These are phyloP conservation scores for Crotophaga sulcirostris DNA, from an alignment of 2,113 vertebrate genomes.

Conservation along the genomic window DNA sequence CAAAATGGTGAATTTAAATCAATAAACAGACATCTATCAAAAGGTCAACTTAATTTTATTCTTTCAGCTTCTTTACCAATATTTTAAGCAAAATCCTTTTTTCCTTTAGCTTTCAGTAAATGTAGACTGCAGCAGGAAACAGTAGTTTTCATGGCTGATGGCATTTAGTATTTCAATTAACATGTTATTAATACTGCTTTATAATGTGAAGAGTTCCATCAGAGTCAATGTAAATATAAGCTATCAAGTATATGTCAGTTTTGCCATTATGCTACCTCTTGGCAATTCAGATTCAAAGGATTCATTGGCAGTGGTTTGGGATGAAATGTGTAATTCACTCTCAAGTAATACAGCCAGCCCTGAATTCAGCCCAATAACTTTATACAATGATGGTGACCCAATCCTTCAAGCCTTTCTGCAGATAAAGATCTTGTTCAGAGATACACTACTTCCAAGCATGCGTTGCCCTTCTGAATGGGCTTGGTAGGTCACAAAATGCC, in stretches of 20 bases:
- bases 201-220: constrained; percentile 38
- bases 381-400: fast-evolving
- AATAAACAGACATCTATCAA: constrained; percentile 80
- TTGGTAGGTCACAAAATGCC: neutral
- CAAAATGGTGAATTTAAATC: constrained; percentile 78
- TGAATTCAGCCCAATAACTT: fast-evolving
- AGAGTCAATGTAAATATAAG: constrained; percentile 61
- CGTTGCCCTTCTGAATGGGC: fast-evolving
- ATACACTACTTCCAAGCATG: fast-evolving
- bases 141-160: neutral
- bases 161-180: constrained; percentile 46
- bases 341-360: neutral
- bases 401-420: neutral
- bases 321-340: neutral
- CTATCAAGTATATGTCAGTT: constrained; percentile 45
- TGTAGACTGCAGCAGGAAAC: neutral
- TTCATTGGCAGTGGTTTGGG: neutral
- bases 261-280: neutral
- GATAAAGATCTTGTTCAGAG: neutral
- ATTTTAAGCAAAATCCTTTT: constrained; percentile 63
- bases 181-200: constrained; percentile 29
- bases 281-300: constrained; percentile 21
- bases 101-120: constrained; percentile 41
- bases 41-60: constrained; percentile 80
- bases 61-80: constrained; percentile 42